A percentile compares a stretch with the other conserved stretches of the same genome.
These are phyloP conservation scores for Sciurus vulgaris DNA, from an alignment of 2,797 vertebrate genomes.

Conservation along the genomic window DNA sequence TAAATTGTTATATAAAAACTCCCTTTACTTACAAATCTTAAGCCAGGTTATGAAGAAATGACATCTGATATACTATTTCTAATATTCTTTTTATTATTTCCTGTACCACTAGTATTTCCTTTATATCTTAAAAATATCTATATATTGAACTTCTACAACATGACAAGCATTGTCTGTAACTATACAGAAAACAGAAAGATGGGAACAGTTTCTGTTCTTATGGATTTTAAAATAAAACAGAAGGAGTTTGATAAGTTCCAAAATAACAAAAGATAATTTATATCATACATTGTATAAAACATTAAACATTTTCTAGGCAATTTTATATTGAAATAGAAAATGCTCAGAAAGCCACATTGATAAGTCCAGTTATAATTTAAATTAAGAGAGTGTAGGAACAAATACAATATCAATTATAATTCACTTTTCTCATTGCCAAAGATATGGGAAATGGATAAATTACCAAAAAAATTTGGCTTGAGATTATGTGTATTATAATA, in stretches of 20 bases:
- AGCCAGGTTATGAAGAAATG: not conserved
- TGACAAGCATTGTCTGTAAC: not conserved
- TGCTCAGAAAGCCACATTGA: not conserved
- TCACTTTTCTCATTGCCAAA: not conserved
- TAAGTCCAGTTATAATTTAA: not conserved
- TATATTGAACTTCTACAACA: not conserved
- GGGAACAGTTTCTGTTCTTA: not conserved
- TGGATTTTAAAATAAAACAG: not conserved
- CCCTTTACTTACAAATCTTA: not conserved
- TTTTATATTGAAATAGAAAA: slow-evolving; percentile 16
- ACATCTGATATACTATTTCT: not conserved
- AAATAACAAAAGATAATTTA: not conserved
- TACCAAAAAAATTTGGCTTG: not conserved
- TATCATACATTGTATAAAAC: slow-evolving; percentile 11
- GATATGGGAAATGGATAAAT: not conserved
- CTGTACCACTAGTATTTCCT: not conserved
- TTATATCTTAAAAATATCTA: not conserved
- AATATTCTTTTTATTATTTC: not conserved
- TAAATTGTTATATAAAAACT: not conserved
- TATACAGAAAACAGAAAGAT: not conserved
- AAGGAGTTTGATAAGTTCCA: not conserved
- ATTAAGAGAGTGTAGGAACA: not conserved
- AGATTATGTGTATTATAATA: not conserved
- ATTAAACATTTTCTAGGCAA: not conserved
- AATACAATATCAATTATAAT: not conserved